Conservation (phyloP, 2,113 vertebrate species). For the Gadus chalcogrammus region DNA sequence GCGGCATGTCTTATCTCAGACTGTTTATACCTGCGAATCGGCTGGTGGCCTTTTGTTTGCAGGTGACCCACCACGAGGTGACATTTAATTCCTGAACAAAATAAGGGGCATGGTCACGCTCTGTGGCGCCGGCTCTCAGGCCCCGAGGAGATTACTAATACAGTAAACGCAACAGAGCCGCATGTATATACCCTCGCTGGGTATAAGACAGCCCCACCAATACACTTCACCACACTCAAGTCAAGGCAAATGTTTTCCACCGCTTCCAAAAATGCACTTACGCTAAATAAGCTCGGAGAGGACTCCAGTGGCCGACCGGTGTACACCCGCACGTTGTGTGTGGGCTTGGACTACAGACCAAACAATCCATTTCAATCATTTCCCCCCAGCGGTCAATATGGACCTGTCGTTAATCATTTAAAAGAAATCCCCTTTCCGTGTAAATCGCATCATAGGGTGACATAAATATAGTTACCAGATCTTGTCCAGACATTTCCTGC, state of each 20-base stretch:
- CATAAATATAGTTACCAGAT: slow-evolving; percentile 23
- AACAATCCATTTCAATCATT: not conserved
- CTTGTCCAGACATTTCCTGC: slow-evolving; percentile 34
- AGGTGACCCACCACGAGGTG: slow-evolving; percentile 68
- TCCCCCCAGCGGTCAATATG: not conserved
- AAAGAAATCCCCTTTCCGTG: slow-evolving; percentile 22
- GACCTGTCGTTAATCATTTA: not conserved
- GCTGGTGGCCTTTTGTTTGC: slow-evolving; percentile 71
- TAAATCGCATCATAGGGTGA: slow-evolving; percentile 23
- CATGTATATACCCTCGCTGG: slow-evolving; percentile 45
- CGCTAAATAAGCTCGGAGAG: not conserved
- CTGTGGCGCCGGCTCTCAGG: slow-evolving; percentile 51
- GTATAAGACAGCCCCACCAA: slow-evolving; percentile 19
- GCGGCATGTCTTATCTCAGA: slow-evolving; percentile 65
- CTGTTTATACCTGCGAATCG: slow-evolving; percentile 72
- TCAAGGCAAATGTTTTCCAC: slow-evolving; percentile 32
- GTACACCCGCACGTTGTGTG: no score
- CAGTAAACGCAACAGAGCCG: slow-evolving; percentile 54
- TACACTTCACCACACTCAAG: slow-evolving; percentile 35
- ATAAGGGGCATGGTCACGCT: slow-evolving; percentile 62
- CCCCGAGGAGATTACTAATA: slow-evolving; percentile 66
- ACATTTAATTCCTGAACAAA: slow-evolving; percentile 70
- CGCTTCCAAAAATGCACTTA: slow-evolving; percentile 1
- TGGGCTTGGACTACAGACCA: slow-evolving; percentile 11
- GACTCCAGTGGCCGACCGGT: no score